Evolutionary conservation across 2,797 vertebrate genomes (phyloP).

Genomic region (Aplochiton taeniatus): DNA sequence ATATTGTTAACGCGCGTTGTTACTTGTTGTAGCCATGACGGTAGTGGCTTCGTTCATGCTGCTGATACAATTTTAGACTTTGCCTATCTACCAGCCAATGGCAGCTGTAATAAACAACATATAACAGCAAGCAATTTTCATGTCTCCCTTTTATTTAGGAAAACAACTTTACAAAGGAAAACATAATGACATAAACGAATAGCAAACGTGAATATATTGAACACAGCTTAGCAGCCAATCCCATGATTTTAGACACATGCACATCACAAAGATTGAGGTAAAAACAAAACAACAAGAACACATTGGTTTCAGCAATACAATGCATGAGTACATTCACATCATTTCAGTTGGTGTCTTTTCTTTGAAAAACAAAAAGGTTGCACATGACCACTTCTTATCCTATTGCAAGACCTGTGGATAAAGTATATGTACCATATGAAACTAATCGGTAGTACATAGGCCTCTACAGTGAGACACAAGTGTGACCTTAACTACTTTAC

Average conservation of each 20-base stretch:
- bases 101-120: constrained; percentile 11
- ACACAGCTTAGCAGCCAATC: constrained; percentile 60
- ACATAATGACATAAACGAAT: constrained; percentile 45
- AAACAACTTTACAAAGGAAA: constrained; percentile 61
- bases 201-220: constrained; percentile 39
- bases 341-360: neutral
- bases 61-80: neutral
- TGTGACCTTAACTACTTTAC: constrained; percentile 24
- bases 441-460: constrained; percentile 6
- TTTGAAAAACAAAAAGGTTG: too few species aligned
- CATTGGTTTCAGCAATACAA: constrained; percentile 27
- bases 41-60: neutral
- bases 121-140: constrained; percentile 38
- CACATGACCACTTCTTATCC: too few species aligned
- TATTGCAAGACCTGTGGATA: constrained; percentile 49
- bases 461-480: too few species aligned
- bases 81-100: neutral
- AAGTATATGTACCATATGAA: constrained; percentile 46
- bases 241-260: constrained; percentile 66
- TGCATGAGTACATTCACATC: constrained; percentile 26
- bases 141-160: constrained; percentile 67
- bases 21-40: too few species aligned
- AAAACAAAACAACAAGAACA: constrained; percentile 5
- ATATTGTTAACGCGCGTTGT: too few species aligned
- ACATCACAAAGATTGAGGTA: constrained; percentile 32